Conservation (phyloP, 2,888 invertebrate genomes). For the Micoletzkya japonica region DNA sequence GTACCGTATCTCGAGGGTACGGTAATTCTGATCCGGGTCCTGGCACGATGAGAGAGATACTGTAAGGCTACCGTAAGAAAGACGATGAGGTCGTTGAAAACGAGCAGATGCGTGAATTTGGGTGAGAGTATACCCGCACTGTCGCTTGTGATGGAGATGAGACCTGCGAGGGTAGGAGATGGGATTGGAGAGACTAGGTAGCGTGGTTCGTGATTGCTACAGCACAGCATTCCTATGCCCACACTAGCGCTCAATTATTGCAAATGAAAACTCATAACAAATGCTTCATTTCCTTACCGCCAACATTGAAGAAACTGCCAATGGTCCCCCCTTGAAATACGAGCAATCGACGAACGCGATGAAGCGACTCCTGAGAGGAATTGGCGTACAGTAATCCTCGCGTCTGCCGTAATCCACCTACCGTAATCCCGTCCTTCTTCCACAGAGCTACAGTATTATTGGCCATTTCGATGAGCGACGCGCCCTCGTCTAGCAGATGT, state of each 20-base stretch:
- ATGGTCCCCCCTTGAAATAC: slow-evolving; percentile 16
- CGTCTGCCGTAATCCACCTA: background rate
- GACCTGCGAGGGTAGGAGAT: background rate
- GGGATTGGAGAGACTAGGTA: background rate
- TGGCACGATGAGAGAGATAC: background rate
- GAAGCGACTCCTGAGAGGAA: too few relatives aligned
- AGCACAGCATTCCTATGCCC: too few relatives aligned
- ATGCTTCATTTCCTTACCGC: slow-evolving; percentile 11
- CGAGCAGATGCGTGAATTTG: slow-evolving; percentile 10
- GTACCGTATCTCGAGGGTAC: background rate
- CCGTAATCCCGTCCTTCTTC: slow-evolving; percentile 4
- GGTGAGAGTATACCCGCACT: slow-evolving; percentile 24
- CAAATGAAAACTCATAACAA: too few relatives aligned
- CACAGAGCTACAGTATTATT: slow-evolving; percentile 2
- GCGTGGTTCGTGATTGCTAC: too few relatives aligned
- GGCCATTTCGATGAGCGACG: background rate
- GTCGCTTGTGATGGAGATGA: background rate
- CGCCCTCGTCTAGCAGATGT: slow-evolving; percentile 1
- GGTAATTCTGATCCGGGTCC: background rate
- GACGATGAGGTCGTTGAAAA: slow-evolving; percentile 19
- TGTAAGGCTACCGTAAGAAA: slow-evolving; percentile 12
- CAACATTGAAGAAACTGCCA: background rate
- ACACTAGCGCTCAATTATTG: too few relatives aligned
- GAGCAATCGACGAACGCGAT: slow-evolving; percentile 14
- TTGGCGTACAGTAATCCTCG: too few relatives aligned